Conservation (phyloP, 2,113 vertebrate genomes). For the Orthonyx spaldingii region DNA sequence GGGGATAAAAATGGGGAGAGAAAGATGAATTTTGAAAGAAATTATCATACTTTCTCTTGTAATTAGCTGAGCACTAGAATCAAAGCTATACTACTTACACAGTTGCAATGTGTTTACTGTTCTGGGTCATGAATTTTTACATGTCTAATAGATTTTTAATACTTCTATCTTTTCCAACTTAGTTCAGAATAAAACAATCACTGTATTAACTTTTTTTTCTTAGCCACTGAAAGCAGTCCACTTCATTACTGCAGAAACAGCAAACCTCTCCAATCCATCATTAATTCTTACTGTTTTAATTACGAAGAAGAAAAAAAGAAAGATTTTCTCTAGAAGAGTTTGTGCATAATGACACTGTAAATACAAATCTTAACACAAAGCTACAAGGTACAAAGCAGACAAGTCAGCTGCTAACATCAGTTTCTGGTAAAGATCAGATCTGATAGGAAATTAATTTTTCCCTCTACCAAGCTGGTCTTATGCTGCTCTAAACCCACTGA, state of each 20-base stretch:
- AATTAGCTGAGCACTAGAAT: constrained; percentile 25
- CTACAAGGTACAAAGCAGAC: constrained; percentile 16
- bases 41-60: neutral
- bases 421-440: constrained; percentile 11
- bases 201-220: constrained; percentile 60
- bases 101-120: neutral
- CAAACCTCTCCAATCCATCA: constrained; percentile 42
- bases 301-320: constrained; percentile 37
- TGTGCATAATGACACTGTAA: constrained; percentile 60
- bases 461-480: neutral
- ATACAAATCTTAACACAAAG: constrained; percentile 41
- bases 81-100: constrained; percentile 13
- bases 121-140: neutral
- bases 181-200: constrained; percentile 63
- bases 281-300: constrained; percentile 72
- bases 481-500: neutral
- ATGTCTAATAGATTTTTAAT: constrained; percentile 41
- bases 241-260: constrained; percentile 63
- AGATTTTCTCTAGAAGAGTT: constrained; percentile 29
- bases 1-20: neutral
- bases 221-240: constrained; percentile 48
- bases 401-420: neutral
- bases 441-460: neutral
- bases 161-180: constrained; percentile 57
- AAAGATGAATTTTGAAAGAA: neutral